Percentiles rank a stretch among this genome's conserved stretches.
phyloP scores from a whole-genome alignment of 2,113 vertebrate species.

The Salvelinus fontinalis region DNA sequence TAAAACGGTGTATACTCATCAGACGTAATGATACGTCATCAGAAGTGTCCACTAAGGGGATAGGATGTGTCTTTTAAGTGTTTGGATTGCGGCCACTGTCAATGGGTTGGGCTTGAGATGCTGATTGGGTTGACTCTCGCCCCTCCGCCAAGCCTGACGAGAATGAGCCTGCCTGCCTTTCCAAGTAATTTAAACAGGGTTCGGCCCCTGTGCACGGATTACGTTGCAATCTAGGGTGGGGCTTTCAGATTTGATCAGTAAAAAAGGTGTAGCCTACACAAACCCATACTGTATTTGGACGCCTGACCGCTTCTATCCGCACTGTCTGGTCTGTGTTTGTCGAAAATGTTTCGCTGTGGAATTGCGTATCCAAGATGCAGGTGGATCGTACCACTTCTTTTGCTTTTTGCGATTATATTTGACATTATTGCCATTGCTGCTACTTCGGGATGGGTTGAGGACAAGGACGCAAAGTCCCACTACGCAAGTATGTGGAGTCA shows the following conservation, averaged over 20 bases:
- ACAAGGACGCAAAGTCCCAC: constrained; percentile 75
- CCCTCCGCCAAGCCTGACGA: background rate
- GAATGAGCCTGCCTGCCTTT: background rate
- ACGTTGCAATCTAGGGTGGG: constrained; percentile 54
- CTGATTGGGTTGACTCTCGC: background rate
- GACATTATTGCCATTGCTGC: constrained; percentile 92
- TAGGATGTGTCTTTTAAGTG: too few relatives aligned
- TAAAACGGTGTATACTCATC: too few relatives aligned
- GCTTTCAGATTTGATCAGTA: background rate
- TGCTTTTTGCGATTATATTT: constrained; percentile 89
- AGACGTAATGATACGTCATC: too few relatives aligned
- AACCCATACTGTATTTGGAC: background rate
- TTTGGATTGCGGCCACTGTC: too few relatives aligned
- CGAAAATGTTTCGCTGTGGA: constrained; percentile 88
- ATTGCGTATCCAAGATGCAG: constrained; percentile 88
- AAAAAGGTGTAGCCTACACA: background rate
- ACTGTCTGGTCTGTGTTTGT: background rate
- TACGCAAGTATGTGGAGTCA: constrained; percentile 86
- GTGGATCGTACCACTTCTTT: constrained; percentile 90
- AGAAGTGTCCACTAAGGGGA: too few relatives aligned
- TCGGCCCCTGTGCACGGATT: background rate
- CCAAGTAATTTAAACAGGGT: constrained; percentile 57
- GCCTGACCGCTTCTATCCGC: background rate
- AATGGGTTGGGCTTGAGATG: too few relatives aligned
- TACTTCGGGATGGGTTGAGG: constrained; percentile 87